Base-by-base conservation (phyloP, 2,113 vertebrate genomes). In the Lipophrys pholis region DNA sequence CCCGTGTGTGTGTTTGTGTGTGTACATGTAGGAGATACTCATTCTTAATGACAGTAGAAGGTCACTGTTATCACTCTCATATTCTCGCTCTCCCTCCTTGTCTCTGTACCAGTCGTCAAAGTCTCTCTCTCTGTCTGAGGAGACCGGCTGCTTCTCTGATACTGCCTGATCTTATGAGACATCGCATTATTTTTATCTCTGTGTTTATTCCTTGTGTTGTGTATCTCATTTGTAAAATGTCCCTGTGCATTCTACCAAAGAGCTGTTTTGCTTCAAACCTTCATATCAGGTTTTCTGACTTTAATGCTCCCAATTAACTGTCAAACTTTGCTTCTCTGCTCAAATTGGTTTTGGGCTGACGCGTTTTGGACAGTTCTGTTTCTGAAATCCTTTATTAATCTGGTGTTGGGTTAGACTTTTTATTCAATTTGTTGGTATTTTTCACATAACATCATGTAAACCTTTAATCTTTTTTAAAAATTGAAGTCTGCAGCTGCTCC, bases 1-100 rank as follows among this genome's bases (percentile, higher is more conserved):
- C 15, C 11, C 58, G 46, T 51, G 56, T 73, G 65, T 70, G 72
- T 78, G 51, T 77, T 6, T 71, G 38, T 59, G 72, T 58, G 48
- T 12, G 49, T 36, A 58, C 75, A 6, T 64, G 59, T 41, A 15
- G 21, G 46, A 80, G 79, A 84, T 45, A 57, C 40, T 86, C 49
- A 84, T 85, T 82, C 53, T 55, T 74, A 68, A 85, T 46, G 82
- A 84, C 83, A 86, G 79, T 51, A 83, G 79, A 91, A 91, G 88
- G 91, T 92, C 87, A 87, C 52, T n/a, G 79, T 75, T 72, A 83
- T 84, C 77, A 51, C 46, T 78, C 74, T 84, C 57, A 63, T 73
- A 58, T 30, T 30, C 21, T 30, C 21, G 21, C 21, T 30, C 50
- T 71, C 54, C 76, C 36, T 57, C 15, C 43, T 14, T 69, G 57